Base-by-base conservation (phyloP, 1,140 invertebrate genomes). In the Drosophila arizonae region DNA sequence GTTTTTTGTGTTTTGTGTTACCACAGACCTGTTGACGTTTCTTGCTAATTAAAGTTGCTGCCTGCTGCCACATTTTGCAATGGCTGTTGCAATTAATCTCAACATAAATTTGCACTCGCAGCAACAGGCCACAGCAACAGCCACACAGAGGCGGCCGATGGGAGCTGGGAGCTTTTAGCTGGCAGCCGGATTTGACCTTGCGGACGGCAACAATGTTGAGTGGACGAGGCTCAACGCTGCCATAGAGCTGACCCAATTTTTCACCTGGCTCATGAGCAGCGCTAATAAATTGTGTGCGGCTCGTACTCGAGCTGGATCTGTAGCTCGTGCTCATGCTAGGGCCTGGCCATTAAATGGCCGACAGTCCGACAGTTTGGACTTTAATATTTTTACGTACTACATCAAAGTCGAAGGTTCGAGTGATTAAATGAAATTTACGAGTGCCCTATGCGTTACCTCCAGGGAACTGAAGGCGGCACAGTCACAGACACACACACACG, bases 341-440 rank as follows among this genome's bases (percentile, higher is more conserved):
- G 21, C 72, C 62, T 45, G 64, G 65, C 73, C 70, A 76, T 76
- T 86, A 78, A 81, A 81, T 81, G 71, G 78, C 75, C 81, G 77
- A 39, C 36, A 75, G 81, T 79, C 57, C 68, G 66, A 71, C 64
- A 64, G 67, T 71, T 67, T 75, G 65, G 75, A 82, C 66, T 81
- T 75, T 67, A 82, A 80, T 85, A 75, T 80, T 77, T 74, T 46
- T 80, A 55, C 70, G 63, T 77, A 80, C 69, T 85, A 72, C 78
- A 86, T 85, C 81, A 85, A 81, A 85, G 81, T 82, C 79, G 69
- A 70, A 60, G 69, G 79, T 70, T 76, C 73, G 57, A 76, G 82
- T 85, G 81, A 85, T 85, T 85, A 85, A 85, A 86, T 86, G 78
- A 85, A 85, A 85, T 85, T 85, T 85, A 85, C 81, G 81, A 85